Evolutionary conservation across 2,888 invertebrate genomes (phyloP).

Genomic region (Pollenia labialis): DNA sequence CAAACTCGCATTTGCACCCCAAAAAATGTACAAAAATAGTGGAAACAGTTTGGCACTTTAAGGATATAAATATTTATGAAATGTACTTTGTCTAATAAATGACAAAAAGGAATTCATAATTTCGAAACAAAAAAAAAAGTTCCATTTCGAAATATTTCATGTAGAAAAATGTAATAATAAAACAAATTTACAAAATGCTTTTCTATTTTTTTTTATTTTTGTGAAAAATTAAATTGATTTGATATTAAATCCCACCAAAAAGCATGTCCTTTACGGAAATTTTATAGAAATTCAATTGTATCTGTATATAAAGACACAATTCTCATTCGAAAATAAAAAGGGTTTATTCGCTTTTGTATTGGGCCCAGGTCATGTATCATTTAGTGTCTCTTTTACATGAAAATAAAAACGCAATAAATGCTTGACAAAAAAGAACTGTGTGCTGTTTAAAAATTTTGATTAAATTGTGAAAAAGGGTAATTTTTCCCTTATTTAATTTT

Average conservation of each 20-base stretch:
- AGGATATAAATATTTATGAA: background rate
- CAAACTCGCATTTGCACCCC: conserved; percentile 20
- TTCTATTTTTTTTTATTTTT: conserved; percentile 11
- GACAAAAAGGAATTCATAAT: conserved; percentile 27
- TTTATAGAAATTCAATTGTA: conserved; percentile 26
- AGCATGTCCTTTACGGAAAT: conserved; percentile 30
- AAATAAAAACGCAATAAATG: conserved; percentile 52
- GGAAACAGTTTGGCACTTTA: conserved; percentile 11
- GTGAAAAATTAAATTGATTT: conserved; percentile 29
- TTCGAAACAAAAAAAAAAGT: conserved; percentile 10
- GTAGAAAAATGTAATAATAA: background rate
- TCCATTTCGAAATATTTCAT: conserved; percentile 34
- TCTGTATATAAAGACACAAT: background rate
- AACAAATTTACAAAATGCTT: conserved; percentile 23
- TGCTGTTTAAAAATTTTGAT: background rate
- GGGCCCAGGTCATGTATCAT: conserved; percentile 61
- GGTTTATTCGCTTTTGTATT: background rate
- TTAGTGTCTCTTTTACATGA: conserved; percentile 52
- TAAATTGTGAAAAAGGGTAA: conserved; percentile 31
- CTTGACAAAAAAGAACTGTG: background rate
- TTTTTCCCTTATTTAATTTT: conserved; percentile 15
- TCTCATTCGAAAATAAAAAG: background rate
- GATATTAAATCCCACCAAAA: conserved; percentile 37
- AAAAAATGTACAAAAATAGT: background rate
- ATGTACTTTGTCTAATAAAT: background rate